Conservation (phyloP, 1,140 invertebrate species). For the Asbolus verrucosus region DNA sequence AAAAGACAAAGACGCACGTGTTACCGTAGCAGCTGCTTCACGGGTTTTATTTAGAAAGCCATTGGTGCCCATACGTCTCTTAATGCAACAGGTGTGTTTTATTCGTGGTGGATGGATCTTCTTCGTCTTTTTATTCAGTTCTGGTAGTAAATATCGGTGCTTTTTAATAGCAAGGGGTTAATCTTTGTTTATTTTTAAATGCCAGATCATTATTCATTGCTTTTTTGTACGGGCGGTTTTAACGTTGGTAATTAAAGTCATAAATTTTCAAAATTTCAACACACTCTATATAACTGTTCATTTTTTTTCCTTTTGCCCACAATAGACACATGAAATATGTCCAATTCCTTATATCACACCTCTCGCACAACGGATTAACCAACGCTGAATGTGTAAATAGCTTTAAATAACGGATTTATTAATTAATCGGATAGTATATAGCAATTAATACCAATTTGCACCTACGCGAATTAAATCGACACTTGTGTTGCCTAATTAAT, state of each 20-base stretch:
- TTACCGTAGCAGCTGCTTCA: not conserved
- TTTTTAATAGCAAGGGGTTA: conserved; percentile 33
- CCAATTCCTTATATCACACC: conserved; percentile 15
- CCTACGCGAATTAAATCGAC: conserved; percentile 20
- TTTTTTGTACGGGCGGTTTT: conserved; percentile 9
- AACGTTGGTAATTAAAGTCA: conserved; percentile 14
- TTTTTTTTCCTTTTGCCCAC: conserved; percentile 5
- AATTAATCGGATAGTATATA: conserved; percentile 26
- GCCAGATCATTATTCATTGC: conserved; percentile 15
- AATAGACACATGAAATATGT: conserved; percentile 14
- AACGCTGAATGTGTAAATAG: not conserved
- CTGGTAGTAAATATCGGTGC: conserved; percentile 35
- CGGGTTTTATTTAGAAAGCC: conserved; percentile 21
- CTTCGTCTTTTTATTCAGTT: conserved; percentile 35
- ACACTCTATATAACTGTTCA: conserved; percentile 20
- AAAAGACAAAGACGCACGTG: not conserved
- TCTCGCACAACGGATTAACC: conserved; percentile 17
- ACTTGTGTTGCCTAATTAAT: too few relatives aligned
- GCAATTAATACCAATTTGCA: conserved; percentile 29
- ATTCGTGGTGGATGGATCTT: conserved; percentile 34
- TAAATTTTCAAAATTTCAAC: conserved; percentile 38
- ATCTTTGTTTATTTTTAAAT: conserved; percentile 28
- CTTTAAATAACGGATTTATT: conserved; percentile 30
- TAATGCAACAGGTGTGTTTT: conserved; percentile 37
- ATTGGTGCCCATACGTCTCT: conserved; percentile 37